Percentiles rank a stretch among this genome's conserved stretches.
phyloP scores from a whole-genome alignment of 2,797 vertebrate species.

The Amblyraja radiata region DNA sequence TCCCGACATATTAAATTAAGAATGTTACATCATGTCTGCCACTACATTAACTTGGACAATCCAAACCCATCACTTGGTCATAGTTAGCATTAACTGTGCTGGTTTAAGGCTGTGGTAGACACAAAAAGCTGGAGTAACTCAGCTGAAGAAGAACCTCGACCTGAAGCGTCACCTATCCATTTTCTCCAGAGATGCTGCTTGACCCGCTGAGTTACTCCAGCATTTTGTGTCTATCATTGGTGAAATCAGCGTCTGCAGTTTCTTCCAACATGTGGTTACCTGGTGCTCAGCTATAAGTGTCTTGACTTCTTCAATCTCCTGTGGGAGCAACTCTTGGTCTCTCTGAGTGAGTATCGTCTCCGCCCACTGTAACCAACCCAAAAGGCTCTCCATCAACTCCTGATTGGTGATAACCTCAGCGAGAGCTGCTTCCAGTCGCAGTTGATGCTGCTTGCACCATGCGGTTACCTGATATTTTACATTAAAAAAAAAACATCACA shows the following conservation, averaged over 20 bases:
- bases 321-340: constrained; percentile 82
- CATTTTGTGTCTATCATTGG: too few relatives aligned
- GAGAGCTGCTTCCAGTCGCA: constrained; percentile 76
- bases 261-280: constrained; percentile 53
- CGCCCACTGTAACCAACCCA: constrained; percentile 92
- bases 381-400: constrained; percentile 82
- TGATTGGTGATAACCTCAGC: constrained; percentile 77
- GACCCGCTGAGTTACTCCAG: too few relatives aligned
- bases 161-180: too few relatives aligned
- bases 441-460: constrained; percentile 92
- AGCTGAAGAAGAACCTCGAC: too few relatives aligned
- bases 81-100: too few relatives aligned
- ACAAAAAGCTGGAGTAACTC: too few relatives aligned
- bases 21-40: not conserved
- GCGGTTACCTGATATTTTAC: constrained; percentile 74
- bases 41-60: not conserved
- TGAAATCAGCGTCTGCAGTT: too few relatives aligned
- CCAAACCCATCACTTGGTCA: not conserved
- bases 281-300: constrained; percentile 89
- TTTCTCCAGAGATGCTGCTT: too few relatives aligned
- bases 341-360: constrained; percentile 82
- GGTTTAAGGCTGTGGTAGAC: constrained; percentile 45
- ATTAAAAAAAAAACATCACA: not conserved
- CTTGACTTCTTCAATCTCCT: constrained; percentile 92
- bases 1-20: not conserved